Percentiles rank a stretch among this genome's conserved stretches.
Evolutionary conservation across 1,140 invertebrate species (phyloP).

Genomic region (Drosophila insularis): DNA sequence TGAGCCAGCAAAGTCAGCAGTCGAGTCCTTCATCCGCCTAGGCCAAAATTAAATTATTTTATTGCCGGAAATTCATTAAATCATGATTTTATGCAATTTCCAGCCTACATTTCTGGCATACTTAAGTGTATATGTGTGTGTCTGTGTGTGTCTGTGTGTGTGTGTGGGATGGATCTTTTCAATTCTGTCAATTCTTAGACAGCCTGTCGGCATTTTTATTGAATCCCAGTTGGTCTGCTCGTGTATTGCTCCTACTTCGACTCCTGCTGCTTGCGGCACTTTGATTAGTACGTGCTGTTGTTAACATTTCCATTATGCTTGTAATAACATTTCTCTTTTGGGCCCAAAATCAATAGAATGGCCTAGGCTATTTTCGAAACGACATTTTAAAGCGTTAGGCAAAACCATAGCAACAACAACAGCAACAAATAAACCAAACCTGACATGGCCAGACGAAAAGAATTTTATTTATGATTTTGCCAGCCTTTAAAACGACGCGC

Average conservation of each 20-base stretch:
- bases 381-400: slow-evolving; percentile 37
- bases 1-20: slow-evolving; percentile 41
- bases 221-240: slow-evolving; percentile 6
- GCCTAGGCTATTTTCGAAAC: slow-evolving; percentile 41
- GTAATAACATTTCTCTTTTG: slow-evolving; percentile 57
- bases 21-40: slow-evolving; percentile 27
- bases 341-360: slow-evolving; percentile 33
- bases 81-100: slow-evolving; percentile 69
- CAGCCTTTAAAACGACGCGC: slow-evolving; percentile 19
- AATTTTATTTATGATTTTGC: slow-evolving; percentile 67
- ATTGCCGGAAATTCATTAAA: slow-evolving; percentile 76
- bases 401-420: slow-evolving; percentile 4
- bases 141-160: neutral
- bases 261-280: slow-evolving; percentile 20
- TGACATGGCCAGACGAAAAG: slow-evolving; percentile 10
- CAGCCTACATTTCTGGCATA: slow-evolving; percentile 48
- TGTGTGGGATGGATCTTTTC: slow-evolving; percentile 32
- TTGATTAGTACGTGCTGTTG: slow-evolving; percentile 65
- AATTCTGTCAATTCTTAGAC: slow-evolving; percentile 35
- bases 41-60: slow-evolving; percentile 77
- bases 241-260: neutral
- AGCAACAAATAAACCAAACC: slow-evolving; percentile 3
- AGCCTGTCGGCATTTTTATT: slow-evolving; percentile 53
- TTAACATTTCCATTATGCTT: slow-evolving; percentile 58
- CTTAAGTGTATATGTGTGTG: slow-evolving; percentile 32